Evolutionary conservation across 1,140 invertebrate genomes (phyloP).

Genomic region (Saccostrea cuccullata): DNA sequence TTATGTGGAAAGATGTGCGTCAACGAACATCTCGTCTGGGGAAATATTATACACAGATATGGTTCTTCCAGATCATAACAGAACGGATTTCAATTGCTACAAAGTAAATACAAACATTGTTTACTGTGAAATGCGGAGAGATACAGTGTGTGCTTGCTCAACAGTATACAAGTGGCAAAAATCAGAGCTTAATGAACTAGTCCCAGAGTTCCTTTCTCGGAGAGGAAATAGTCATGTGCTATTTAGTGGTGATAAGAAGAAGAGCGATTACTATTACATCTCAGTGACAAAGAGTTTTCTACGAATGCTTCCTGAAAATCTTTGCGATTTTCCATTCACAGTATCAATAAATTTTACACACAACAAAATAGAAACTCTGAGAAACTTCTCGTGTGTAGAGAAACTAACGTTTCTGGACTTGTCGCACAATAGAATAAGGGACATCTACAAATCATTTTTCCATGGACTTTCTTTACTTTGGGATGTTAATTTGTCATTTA

Average conservation of each 20-base stretch:
- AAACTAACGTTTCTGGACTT: background rate
- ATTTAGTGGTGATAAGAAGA: no score
- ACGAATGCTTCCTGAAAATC: background rate
- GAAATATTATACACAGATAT: background rate
- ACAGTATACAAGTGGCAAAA: background rate
- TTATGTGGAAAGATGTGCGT: no score
- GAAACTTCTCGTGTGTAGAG: background rate
- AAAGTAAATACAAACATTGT: background rate
- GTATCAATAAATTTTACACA: background rate
- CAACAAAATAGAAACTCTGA: background rate
- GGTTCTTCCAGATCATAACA: background rate
- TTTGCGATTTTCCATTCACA: background rate
- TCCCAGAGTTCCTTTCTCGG: background rate
- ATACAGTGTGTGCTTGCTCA: background rate
- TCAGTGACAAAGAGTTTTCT: background rate
- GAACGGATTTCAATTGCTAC: background rate
- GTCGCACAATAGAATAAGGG: background rate
- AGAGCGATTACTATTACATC: background rate
- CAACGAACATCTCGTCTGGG: background rate
- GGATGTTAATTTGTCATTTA: background rate
- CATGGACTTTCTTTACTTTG: background rate
- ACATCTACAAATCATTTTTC: background rate
- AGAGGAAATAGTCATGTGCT: background rate
- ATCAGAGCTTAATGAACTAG: background rate
- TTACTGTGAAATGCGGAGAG: background rate